Evolutionary conservation across 2,113 vertebrate genomes (phyloP).

Genomic region (Hystrix brachyura): DNA sequence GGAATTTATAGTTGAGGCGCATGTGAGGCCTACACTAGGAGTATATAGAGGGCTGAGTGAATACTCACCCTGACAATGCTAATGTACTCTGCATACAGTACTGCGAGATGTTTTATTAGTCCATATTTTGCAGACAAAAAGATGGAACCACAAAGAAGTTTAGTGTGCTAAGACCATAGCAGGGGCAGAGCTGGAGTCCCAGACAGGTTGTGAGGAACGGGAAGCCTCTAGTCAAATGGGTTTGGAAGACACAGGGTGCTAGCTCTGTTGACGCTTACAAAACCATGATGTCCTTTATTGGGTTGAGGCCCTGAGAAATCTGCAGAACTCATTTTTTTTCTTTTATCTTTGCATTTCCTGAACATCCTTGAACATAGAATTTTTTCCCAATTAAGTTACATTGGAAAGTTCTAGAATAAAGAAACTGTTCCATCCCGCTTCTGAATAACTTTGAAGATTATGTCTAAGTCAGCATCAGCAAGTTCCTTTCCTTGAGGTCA

Average conservation of each 20-base stretch:
- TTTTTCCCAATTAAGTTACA: not conserved
- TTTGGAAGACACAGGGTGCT: not conserved
- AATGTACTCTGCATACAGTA: not conserved
- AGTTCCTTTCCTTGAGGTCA: not conserved
- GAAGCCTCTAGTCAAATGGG: not conserved
- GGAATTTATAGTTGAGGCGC: too few relatives aligned
- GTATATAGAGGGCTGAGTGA: not conserved
- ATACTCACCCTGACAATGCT: not conserved
- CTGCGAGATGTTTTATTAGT: not conserved
- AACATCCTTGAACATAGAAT: not conserved
- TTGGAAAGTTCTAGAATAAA: constrained; percentile 31
- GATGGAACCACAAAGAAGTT: not conserved
- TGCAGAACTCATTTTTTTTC: not conserved
- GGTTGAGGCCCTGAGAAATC: not conserved
- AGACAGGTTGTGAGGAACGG: not conserved
- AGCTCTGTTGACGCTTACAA: not conserved
- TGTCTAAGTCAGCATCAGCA: not conserved
- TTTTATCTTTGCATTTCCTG: not conserved
- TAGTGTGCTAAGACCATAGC: not conserved
- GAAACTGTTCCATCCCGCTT: not conserved
- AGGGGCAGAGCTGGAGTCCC: not conserved
- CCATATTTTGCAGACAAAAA: not conserved
- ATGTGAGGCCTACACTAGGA: too few relatives aligned
- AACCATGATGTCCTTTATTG: not conserved
- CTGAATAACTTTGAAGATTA: constrained; percentile 8